A percentile compares a stretch with the other conserved stretches of the same genome.
Evolutionary conservation across 1,140 invertebrate genomes (phyloP).

Genomic region (Metopolophium dirhodum): DNA sequence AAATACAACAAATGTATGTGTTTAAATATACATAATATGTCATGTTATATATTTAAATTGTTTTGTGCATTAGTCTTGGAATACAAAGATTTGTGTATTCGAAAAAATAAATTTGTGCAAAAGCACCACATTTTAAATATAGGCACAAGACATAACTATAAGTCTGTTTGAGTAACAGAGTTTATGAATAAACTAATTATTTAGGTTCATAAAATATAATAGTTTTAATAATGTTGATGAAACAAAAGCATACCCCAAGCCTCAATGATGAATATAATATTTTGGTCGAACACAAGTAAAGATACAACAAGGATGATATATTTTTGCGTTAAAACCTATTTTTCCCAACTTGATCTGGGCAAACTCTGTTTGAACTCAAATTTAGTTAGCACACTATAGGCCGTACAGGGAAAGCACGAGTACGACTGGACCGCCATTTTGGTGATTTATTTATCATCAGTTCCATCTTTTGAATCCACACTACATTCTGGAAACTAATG

Average conservation of each 20-base stretch:
- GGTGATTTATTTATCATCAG: not conserved
- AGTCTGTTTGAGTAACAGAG: not conserved
- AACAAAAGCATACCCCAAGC: too few relatives aligned
- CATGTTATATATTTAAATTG: not conserved
- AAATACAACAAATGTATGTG: not conserved
- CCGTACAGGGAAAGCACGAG: not conserved
- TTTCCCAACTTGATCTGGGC: too few relatives aligned
- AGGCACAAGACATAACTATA: not conserved
- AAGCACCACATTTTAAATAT: not conserved
- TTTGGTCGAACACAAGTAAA: too few relatives aligned
- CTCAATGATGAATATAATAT: too few relatives aligned
- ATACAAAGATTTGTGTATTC: not conserved
- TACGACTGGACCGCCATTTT: not conserved
- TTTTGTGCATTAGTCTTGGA: not conserved
- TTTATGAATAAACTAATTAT: not conserved
- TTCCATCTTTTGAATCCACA: not conserved
- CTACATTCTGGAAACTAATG: not conserved
- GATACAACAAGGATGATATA: too few relatives aligned
- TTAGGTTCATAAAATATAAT: not conserved
- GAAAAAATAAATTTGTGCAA: not conserved
- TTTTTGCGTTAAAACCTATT: too few relatives aligned
- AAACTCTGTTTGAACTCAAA: too few relatives aligned
- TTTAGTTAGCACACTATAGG: too few relatives aligned
- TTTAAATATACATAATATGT: not conserved
- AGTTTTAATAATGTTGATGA: too few relatives aligned